Percentiles rank a stretch among this genome's conserved stretches.
phyloP scores from a whole-genome alignment of 92 coral and sea anemone genomes.

The Hydrozoanthus gracilis region DNA sequence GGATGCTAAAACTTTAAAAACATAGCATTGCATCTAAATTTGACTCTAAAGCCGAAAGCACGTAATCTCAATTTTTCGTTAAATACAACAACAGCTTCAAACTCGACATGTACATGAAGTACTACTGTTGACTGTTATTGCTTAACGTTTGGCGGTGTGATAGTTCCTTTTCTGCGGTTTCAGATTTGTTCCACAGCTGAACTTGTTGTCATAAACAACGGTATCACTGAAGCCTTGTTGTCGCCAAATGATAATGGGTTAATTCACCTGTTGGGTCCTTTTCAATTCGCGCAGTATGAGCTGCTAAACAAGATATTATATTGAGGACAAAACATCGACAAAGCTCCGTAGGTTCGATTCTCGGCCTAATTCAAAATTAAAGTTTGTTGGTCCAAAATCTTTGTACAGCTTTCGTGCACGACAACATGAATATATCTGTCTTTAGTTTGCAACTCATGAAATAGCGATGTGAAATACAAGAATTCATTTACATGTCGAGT shows the following conservation, averaged over 20 bases:
- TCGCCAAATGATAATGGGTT: neutral
- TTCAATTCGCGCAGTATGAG: neutral
- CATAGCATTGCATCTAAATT: no score
- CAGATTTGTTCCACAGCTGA: neutral
- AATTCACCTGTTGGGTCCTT: conserved; percentile 19
- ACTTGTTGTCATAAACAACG: neutral
- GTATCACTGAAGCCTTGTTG: neutral
- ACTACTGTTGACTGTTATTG: neutral
- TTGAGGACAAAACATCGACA: neutral
- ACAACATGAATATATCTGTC: no score
- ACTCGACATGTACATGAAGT: neutral
- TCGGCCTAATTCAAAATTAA: neutral
- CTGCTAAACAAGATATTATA: neutral
- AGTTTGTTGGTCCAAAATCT: no score
- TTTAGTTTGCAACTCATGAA: no score
- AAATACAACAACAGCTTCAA: neutral
- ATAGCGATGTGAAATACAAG: no score
- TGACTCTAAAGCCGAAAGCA: neutral
- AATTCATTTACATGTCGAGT: no score
- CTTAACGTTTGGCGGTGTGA: neutral
- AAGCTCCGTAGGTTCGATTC: neutral
- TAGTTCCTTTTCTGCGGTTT: neutral
- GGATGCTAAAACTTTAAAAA: neutral
- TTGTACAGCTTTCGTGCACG: no score
- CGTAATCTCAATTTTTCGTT: neutral